Percentiles rank a stretch among this genome's conserved stretches.
phyloP scores from a whole-genome alignment of 2,888 invertebrate species.

The Dusona sp. region DNA sequence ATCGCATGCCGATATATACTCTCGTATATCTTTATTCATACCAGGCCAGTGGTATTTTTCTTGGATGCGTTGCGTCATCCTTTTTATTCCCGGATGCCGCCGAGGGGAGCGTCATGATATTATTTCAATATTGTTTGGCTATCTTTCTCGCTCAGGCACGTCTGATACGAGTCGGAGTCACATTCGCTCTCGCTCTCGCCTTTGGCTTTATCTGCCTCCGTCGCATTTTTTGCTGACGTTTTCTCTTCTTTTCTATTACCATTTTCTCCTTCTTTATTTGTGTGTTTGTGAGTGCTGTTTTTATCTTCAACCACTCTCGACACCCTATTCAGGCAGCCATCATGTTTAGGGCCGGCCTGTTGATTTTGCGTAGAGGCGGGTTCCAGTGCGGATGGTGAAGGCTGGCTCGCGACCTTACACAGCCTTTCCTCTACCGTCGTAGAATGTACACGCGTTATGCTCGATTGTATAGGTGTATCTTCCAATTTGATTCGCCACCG shows the following conservation, averaged over 20 bases:
- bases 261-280: background rate
- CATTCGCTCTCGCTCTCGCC: slow-evolving; percentile 7
- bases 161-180: background rate
- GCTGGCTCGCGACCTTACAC: background rate
- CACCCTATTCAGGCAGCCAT: too few species aligned
- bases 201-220: background rate
- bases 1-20: slow-evolving; percentile 45
- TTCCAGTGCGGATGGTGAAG: too few species aligned
- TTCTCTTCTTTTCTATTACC: background rate
- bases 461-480: slow-evolving; percentile 14
- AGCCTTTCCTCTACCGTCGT: too few species aligned
- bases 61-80: slow-evolving; percentile 65
- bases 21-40: slow-evolving; percentile 45
- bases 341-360: too few species aligned
- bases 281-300: too few species aligned
- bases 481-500: slow-evolving; percentile 14
- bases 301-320: too few species aligned
- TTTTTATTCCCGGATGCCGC: slow-evolving; percentile 61
- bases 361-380: too few species aligned
- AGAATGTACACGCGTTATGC: too few species aligned
- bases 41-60: slow-evolving; percentile 70
- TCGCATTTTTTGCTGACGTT: background rate
- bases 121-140: slow-evolving; percentile 36
- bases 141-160: background rate
- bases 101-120: slow-evolving; percentile 50